Conservation (phyloP, 1,140 invertebrate genomes). For the Bradysia coprophila region DNA sequence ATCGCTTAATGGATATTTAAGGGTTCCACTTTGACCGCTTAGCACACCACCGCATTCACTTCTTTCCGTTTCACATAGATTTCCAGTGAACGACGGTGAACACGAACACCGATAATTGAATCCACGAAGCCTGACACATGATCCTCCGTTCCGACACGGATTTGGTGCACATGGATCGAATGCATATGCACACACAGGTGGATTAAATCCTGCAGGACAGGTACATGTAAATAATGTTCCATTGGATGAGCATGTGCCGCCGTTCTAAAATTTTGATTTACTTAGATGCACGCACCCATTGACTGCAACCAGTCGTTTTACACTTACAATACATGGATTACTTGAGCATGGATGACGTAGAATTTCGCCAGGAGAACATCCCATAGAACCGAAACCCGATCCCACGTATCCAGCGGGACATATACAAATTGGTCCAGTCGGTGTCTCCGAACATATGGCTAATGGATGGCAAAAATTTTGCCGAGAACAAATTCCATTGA, state of each 20-base stretch:
- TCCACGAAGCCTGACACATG: constrained; percentile 25
- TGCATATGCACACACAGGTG: constrained; percentile 28
- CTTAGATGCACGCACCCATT: background rate
- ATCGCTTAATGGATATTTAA: constrained; percentile 44
- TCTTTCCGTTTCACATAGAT: constrained; percentile 26
- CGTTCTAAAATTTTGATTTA: constrained; percentile 47
- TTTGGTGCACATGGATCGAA: constrained; percentile 38
- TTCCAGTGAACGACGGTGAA: constrained; percentile 32
- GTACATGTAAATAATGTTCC: constrained; percentile 28
- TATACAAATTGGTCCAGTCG: constrained; percentile 41
- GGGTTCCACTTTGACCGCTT: constrained; percentile 31
- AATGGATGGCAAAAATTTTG: constrained; percentile 45
- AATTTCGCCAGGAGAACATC: constrained; percentile 34
- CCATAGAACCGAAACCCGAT: constrained; percentile 57
- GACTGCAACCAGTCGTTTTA: constrained; percentile 3
- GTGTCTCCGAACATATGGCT: constrained; percentile 56
- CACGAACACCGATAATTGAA: constrained; percentile 23
- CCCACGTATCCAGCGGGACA: constrained; percentile 68
- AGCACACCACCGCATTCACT: constrained; percentile 46
- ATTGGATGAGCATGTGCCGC: constrained; percentile 47
- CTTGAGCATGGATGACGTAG: constrained; percentile 28
- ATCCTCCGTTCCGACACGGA: constrained; percentile 60
- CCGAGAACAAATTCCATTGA: no score
- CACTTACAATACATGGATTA: constrained; percentile 39
- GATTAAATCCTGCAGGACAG: constrained; percentile 27